Evolutionary conservation across 1,140 invertebrate species (phyloP), one percentile per base, ranked within the genome.

Genomic region (Drosophila sulfurigaster): DNA sequence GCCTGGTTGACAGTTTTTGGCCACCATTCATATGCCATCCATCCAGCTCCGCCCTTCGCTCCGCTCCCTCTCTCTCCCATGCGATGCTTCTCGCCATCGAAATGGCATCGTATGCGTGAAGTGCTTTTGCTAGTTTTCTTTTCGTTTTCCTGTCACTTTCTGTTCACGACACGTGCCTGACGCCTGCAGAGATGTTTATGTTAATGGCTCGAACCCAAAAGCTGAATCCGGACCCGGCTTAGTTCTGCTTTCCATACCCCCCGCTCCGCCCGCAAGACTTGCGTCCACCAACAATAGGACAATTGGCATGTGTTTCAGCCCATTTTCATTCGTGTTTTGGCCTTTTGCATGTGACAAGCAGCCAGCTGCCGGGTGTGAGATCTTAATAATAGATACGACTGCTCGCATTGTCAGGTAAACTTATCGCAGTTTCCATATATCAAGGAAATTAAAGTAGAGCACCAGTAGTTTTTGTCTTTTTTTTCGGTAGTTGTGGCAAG

Each of bases 181-280:
- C 69, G 83, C 82, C 82, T 82, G 78, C 85, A 78, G 83, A 89
- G 80, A 79, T 89, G 77, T 78, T 83, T 88, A 88, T 88, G 83
- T 88, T 88, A 88, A 88, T 88, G 83, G 88, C 83, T 68, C 64
- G 20, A 63, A 54, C 77, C 64, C 65, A 65, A 56, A 59, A 56
- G 10, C 52, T 16, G 63, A 65, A 46, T 45, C 41, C 13, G 48
- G 6, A 41, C 45, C 35, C 52, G 10, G 63, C 63, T 56, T 60
- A 30, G 7, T 8, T 15, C 30, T 11, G 43, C 13, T 30, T 35
- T 30, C 58, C 56, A 43, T 43, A 15, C 49, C 41, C 52, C n/a
- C 8, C 13, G 30, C 20, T 0, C 20, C 20, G 20, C 3, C 20
- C 20, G 20, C 20, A 13, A n/a, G 16, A 13, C n/a, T 25, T 25